Base-by-base conservation (phyloP, 2,113 vertebrate species). In the Hippopotamus amphibius region DNA sequence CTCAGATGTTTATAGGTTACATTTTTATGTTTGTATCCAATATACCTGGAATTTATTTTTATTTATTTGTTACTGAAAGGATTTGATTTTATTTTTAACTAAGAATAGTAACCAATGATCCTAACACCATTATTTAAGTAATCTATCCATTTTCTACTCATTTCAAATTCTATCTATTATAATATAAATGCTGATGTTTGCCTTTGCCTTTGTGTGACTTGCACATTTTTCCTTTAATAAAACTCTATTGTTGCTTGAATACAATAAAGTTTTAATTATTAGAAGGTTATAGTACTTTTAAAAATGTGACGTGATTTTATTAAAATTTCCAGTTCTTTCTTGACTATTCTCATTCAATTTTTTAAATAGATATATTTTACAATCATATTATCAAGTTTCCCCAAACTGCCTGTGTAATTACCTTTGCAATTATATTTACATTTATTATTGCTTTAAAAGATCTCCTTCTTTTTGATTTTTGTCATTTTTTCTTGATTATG, bases 31-130 rank as follows among this genome's bases (percentile, higher is more conserved):
- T 85, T 85, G 59, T 57, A 48, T 80, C 5, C 53, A 50, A 33
- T 63, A 66, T 50, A 48, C 21, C 30, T 80, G 15, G 12, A 65
- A 79, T 83, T 83, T 77, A 59, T 68, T 68, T 72, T 88, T 57
- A 69, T 74, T 89, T 83, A 48, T 17, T 68, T 92, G 74, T 71
- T 28, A 65, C 68, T 24, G n/a, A 74, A 50, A 61, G 15, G 15
- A 66, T n/a, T 7, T n/a, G 48, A 81, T 59, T 91, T 94, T 90
- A 81, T 91, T 81, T 94, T 86, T 74, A 66, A 91, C 41, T 87
- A 59, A 87, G 72, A 90, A 91, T 24, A 84, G 41, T 80, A 22
- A 63, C 43, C 46, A 84, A 28, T 61, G 88, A 89, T 71, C n/a
- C 50, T 59, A 69, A 50, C 53, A 84, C 16, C 26, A 85, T 28